phyloP scores from a whole-genome alignment of 2,113 vertebrate genomes.

The Leptobrachium ailaonicum region DNA sequence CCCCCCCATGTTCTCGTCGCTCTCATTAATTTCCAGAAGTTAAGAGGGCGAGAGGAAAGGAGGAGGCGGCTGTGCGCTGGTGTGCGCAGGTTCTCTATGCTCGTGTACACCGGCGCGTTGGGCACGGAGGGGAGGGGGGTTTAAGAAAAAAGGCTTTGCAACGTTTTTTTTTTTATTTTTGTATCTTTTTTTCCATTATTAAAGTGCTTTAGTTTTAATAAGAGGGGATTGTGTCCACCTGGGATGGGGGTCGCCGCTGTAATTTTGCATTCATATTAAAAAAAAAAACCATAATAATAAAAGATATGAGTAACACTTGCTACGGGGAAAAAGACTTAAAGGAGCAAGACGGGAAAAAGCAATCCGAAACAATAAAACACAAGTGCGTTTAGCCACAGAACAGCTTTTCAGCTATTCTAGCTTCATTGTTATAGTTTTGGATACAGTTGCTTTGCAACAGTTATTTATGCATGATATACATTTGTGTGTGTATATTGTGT shows the following conservation, averaged over 20 bases:
- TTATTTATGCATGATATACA: too few species aligned
- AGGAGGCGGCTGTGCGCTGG: background rate
- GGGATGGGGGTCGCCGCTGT: conserved; percentile 78
- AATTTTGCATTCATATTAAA: conserved; percentile 84
- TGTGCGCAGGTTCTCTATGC: background rate
- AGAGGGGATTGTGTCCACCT: conserved; percentile 81
- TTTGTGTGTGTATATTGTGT: too few species aligned
- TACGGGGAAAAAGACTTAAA: conserved; percentile 66
- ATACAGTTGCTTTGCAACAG: too few species aligned
- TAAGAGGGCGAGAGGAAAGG: conserved; percentile 73
- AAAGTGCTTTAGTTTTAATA: conserved; percentile 94
- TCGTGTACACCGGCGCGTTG: background rate
- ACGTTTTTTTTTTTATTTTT: conserved; percentile 4
- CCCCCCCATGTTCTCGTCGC: conserved; percentile 66
- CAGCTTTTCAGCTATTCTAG: too few species aligned
- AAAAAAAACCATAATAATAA: conserved; percentile 48
- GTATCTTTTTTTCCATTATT: conserved; percentile 87
- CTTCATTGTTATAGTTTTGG: too few species aligned
- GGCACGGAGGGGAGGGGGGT: conserved; percentile 59
- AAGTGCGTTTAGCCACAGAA: too few species aligned
- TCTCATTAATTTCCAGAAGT: conserved; percentile 95
- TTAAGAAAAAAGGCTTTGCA: conserved; percentile 68
- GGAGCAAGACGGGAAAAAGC: background rate
- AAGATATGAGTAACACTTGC: conserved; percentile 59
- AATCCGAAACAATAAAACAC: background rate